Evolutionary conservation across 1,140 invertebrate genomes (phyloP), one percentile per base, ranked within the genome.

Genomic region (Gonioctena quinquepunctata): DNA sequence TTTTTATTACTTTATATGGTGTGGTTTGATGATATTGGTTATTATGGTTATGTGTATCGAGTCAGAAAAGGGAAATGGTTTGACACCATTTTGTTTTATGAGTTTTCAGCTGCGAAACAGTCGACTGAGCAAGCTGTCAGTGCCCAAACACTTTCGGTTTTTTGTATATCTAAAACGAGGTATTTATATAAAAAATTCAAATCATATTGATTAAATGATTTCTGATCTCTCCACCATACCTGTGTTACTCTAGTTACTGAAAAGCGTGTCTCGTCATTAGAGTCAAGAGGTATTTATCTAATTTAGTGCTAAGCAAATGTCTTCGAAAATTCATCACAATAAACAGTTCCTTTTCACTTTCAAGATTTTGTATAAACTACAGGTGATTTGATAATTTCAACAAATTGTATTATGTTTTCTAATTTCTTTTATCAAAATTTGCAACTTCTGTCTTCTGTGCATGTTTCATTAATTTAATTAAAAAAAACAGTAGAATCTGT

Each of bases 31-130:
- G n/a, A n/a, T n/a, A n/a, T n/a, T n/a, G 21, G 21, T 5, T 57
- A 25, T 57, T 57, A 18, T 25, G 16, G 21, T 42, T 42, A 42
- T 42, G 33, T 42, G 33, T 42, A 54, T 54, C 18, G 52, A 54
- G 19, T 54, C 52, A 21, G 59, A 19, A 61, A 18, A 61, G 59
- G 59, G 27, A 61, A 61, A 61, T 61, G 59, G 59, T 61, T 61
- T 61, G 22, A 61, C 27, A 25, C 59, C 59, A 61, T 61, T 61
- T 61, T 75, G 59, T 72, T 70, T 77, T 77, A 68, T 77, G 67
- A 76, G 74, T 77, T 77, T 77, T 77, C 76, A 77, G 76, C 76
- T 69, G 64, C 64, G 71, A 73, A 66, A 69, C 67, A 56, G 13
- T 59, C 70, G 52, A 61, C 59, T 27, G 59, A 27, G 59, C 48